These are phyloP conservation scores for Agonopterix subpropinquella DNA, from an alignment of 2,888 invertebrate species.

Conservation along the genomic window DNA sequence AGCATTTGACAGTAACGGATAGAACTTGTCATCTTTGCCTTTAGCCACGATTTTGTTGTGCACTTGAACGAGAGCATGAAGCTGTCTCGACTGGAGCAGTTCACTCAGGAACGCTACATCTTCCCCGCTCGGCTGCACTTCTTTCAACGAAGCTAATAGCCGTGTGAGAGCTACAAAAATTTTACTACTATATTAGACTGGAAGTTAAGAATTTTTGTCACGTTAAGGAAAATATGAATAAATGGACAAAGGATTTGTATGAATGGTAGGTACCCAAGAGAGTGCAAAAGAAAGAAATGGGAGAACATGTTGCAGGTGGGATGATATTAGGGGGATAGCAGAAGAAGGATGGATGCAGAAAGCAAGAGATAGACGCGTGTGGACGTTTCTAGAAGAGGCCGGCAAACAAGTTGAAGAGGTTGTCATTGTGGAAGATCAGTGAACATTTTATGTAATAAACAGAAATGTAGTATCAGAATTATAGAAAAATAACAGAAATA, in stretches of 20 bases:
- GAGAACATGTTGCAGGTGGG: no score
- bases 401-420: no score
- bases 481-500: background rate
- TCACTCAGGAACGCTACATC: slow-evolving; percentile 91
- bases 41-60: slow-evolving; percentile 92
- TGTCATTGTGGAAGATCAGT: background rate
- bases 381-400: no score
- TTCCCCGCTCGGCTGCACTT: slow-evolving; percentile 87
- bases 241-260: no score
- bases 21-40: slow-evolving; percentile 89
- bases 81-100: slow-evolving; percentile 88
- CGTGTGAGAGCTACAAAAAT: slow-evolving; percentile 82
- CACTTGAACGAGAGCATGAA: slow-evolving; percentile 92
- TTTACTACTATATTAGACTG: background rate
- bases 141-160: slow-evolving; percentile 87
- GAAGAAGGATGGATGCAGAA: no score
- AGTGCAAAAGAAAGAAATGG: no score
- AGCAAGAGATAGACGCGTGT: no score
- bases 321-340: no score
- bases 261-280: no score
- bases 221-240: background rate
- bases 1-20: slow-evolving; percentile 88
- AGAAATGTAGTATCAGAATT: no score
- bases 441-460: background rate
- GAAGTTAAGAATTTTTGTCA: slow-evolving; percentile 1